Evolutionary conservation across 2,113 vertebrate genomes (phyloP), one percentile per base, ranked within the genome.

Genomic region (Brachirus orientalis): DNA sequence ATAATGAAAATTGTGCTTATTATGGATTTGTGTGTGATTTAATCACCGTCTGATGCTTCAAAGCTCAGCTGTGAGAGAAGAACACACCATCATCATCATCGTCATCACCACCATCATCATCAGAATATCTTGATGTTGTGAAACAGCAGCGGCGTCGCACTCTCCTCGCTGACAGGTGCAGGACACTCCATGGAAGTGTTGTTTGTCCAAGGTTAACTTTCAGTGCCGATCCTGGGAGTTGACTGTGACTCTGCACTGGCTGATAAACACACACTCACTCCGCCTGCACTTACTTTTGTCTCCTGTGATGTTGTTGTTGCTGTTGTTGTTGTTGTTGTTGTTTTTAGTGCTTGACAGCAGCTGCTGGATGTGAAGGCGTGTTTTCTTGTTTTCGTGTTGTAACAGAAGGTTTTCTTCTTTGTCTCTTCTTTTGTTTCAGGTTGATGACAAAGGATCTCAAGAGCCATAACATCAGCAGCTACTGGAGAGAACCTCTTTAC

Each of bases 371-470:
- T 43, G 10, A 43, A 43, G 12, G 40, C 1, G 40, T 43, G 14
- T 16, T 8, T 13, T 43, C 2, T 40, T 40, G 38, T 9, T 20
- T 9, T n/a, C 7, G 6, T 45, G 43, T 20, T 71, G 12, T 6
- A 2, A 12, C 68, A 51, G 56, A 64, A 18, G 20, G 20, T 71
- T 43, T 46, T 74, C 4, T 51, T 68, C 22, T 66, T 40, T 69
- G 51, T 71, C 18, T 73, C 20, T 13, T 65, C 18, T 75, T 56
- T 75, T 55, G 20, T 83, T 75, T 48, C 63, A 82, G 82, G 62
- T 51, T 53, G 71, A 70, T 22, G 22, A 33, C 1, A 3, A 35
- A 68, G 37, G 13, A 66, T 54, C 44, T 40, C 11, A 52, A 35
- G 19, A 71, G 20, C 28, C 2, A n/a, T 41, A 70, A 70, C 36